A percentile compares a stretch with the other conserved stretches of the same genome.
Evolutionary conservation across 2,797 vertebrate genomes (phyloP).

Genomic region (Melanogrammus aeglefinus): DNA sequence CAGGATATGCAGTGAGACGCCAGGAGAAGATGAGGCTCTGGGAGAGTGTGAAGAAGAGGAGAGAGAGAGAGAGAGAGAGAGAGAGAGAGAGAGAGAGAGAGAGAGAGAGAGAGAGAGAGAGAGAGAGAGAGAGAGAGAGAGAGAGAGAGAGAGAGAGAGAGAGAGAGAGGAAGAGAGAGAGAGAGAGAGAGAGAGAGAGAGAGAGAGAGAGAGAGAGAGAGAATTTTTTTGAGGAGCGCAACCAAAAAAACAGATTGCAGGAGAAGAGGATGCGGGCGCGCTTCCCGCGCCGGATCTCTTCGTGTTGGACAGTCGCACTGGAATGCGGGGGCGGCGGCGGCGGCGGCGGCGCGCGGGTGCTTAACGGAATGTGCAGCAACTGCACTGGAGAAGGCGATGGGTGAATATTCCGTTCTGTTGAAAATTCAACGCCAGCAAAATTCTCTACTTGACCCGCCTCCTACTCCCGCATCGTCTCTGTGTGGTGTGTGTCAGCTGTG

Average conservation of each 20-base stretch:
- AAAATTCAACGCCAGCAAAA: conserved; percentile 48
- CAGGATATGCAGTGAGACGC: conserved; percentile 14
- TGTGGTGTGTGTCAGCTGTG: neutral
- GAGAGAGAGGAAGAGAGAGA: conserved; percentile 6
- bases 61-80: conserved; percentile 7
- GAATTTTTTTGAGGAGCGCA: neutral
- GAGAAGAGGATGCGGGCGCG: conserved; percentile 21
- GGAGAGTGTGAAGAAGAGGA: conserved; percentile 17
- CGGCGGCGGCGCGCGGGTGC: conserved; percentile 41
- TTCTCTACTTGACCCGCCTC: conserved; percentile 66
- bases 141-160: neutral
- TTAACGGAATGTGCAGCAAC: conserved; percentile 23
- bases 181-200: conserved; percentile 30
- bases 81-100: conserved; percentile 22
- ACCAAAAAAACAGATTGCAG: neutral
- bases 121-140: conserved; percentile 12
- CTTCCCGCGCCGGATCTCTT: conserved; percentile 9
- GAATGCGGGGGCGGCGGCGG: neutral
- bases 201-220: neutral
- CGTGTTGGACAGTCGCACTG: conserved; percentile 23
- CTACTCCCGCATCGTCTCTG: conserved; percentile 29
- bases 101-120: conserved; percentile 15
- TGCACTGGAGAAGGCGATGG: conserved; percentile 17
- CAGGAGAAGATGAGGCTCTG: conserved; percentile 19
- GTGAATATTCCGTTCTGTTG: conserved; percentile 53